Conservation (phyloP, 2,113 vertebrate genomes). For the Indicator indicator region DNA sequence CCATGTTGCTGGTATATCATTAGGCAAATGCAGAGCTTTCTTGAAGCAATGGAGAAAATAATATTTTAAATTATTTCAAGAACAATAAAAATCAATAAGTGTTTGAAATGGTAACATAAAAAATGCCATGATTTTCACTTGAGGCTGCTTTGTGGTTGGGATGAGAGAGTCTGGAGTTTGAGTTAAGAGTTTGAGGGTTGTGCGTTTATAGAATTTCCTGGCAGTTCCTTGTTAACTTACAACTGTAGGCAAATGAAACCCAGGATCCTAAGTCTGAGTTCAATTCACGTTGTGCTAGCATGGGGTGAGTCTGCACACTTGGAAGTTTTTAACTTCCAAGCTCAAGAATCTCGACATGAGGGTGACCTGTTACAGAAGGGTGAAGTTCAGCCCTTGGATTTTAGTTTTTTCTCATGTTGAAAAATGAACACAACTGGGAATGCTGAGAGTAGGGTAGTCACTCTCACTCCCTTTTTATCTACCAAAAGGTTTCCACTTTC, state of each 20-base stretch:
- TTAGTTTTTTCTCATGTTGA: not conserved
- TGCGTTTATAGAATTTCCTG: not conserved
- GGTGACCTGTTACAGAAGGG: not conserved
- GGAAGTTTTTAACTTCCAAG: not conserved
- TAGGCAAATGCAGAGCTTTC: not conserved
- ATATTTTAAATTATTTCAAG: not conserved
- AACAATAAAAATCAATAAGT: not conserved
- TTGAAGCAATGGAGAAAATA: not conserved
- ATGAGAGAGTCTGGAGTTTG: not conserved
- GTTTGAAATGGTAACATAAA: not conserved
- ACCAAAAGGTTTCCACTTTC: not conserved
- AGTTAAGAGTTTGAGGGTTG: not conserved
- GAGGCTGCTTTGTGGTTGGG: not conserved
- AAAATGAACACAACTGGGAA: not conserved
- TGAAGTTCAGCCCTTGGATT: not conserved
- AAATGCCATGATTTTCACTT: not conserved
- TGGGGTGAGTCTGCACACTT: not conserved
- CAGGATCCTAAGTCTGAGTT: not conserved
- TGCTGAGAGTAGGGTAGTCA: not conserved
- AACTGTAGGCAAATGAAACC: not conserved
- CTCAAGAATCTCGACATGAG: not conserved
- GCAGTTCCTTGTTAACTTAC: fast-evolving
- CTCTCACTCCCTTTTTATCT: not conserved
- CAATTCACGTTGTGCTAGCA: not conserved
- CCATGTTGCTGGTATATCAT: not conserved